A percentile compares a stretch with the other conserved stretches of the same genome.
phyloP scores from a whole-genome alignment of 2,113 vertebrate genomes.

The Vulpes ferrilata region DNA sequence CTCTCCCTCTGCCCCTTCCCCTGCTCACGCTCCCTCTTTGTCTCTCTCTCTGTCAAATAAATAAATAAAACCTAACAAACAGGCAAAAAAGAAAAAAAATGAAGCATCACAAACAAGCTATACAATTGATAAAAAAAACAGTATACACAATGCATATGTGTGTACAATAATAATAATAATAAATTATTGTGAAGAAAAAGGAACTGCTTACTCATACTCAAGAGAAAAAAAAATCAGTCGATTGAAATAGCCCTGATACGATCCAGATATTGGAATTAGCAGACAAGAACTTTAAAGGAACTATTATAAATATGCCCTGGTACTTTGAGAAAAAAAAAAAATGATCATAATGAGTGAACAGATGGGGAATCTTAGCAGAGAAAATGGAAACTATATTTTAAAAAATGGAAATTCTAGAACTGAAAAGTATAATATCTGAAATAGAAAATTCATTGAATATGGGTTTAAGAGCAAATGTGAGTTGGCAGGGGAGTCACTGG shows the following conservation, averaged over 20 bases:
- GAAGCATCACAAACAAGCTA: neutral
- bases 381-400: slow-evolving; percentile 60
- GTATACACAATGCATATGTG: neutral
- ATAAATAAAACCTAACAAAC: too few species aligned
- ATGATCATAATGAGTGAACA: slow-evolving; percentile 65
- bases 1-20: too few species aligned
- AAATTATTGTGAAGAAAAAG: neutral
- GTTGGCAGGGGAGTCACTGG: slow-evolving; percentile 54
- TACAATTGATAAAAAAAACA: neutral
- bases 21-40: too few species aligned
- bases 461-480: slow-evolving; percentile 58
- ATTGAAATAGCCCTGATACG: neutral
- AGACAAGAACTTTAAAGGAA: slow-evolving; percentile 38
- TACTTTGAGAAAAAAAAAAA: neutral
- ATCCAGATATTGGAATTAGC: slow-evolving; percentile 52
- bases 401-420: slow-evolving; percentile 72
- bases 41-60: too few species aligned
- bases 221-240: neutral
- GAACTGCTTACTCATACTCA: neutral
- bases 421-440: slow-evolving; percentile 72
- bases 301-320: slow-evolving; percentile 34
- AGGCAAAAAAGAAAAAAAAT: too few species aligned
- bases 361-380: slow-evolving; percentile 64
- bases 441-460: slow-evolving; percentile 73
- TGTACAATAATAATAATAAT: neutral